Evolutionary conservation across 2,113 vertebrate species (phyloP).

Genomic region (Peromyscus maniculatus): DNA sequence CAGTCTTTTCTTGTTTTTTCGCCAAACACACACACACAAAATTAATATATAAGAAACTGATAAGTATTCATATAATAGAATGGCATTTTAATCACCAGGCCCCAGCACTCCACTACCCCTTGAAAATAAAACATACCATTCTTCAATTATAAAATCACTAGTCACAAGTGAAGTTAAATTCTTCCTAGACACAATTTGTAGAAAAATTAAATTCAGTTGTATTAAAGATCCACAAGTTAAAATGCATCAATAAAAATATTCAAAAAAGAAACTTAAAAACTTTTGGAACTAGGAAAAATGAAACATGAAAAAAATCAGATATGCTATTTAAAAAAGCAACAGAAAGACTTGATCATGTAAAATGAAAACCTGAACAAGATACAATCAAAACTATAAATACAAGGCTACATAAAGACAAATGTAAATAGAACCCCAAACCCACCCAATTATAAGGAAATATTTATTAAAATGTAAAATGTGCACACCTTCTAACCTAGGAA

Average conservation of each 20-base stretch:
- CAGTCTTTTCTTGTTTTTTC: constrained; percentile 13
- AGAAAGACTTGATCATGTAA: background rate
- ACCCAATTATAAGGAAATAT: background rate
- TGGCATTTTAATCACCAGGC: background rate
- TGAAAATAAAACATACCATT: background rate
- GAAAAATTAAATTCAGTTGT: constrained; percentile 29
- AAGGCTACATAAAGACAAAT: background rate
- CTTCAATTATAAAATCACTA: background rate
- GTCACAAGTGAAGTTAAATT: constrained; percentile 48
- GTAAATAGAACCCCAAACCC: background rate
- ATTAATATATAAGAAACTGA: background rate
- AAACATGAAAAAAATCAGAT: background rate
- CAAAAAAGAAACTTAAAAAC: constrained; percentile 33
- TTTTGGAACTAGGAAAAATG: constrained; percentile 4
- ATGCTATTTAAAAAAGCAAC: background rate
- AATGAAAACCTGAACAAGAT: constrained; percentile 31
- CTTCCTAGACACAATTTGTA: background rate
- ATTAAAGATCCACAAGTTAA: background rate
- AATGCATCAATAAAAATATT: background rate
- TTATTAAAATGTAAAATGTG: constrained; percentile 45
- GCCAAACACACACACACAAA: background rate
- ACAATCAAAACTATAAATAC: constrained; percentile 42
- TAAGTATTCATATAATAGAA: background rate
- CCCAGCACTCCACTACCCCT: background rate
- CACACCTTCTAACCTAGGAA: background rate